These are phyloP conservation scores for Helobdella robusta DNA, from an alignment of 2,888 invertebrate genomes.

Conservation along the genomic window DNA sequence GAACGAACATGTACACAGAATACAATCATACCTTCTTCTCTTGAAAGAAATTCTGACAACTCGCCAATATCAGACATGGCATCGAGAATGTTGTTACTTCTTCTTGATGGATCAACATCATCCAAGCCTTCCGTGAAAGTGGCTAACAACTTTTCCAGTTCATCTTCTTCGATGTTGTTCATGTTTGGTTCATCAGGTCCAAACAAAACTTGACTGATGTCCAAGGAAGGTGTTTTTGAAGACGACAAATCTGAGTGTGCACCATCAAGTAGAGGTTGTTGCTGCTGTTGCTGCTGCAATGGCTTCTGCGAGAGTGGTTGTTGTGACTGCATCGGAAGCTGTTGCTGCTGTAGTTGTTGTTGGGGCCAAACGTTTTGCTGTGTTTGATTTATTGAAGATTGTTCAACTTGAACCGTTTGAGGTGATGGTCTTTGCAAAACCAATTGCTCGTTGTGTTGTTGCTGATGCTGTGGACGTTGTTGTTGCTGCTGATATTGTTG, in stretches of 20 bases:
- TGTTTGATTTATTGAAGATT: background rate
- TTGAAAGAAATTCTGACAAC: too few species aligned
- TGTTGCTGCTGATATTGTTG: background rate
- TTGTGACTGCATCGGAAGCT: background rate
- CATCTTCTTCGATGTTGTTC: slow-evolving; percentile 19
- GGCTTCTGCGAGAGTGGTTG: background rate
- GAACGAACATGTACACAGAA: too few species aligned
- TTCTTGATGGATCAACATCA: too few species aligned
- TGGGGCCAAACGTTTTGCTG: background rate
- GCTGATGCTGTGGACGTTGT: background rate
- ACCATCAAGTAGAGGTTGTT: too few species aligned
- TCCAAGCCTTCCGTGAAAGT: too few species aligned
- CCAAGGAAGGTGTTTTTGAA: background rate
- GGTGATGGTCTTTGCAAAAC: background rate
- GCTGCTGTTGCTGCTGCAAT: background rate
- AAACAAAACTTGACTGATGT: background rate
- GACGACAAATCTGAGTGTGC: too few species aligned
- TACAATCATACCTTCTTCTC: too few species aligned
- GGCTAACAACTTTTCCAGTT: slow-evolving; percentile 1
- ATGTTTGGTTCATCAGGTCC: slow-evolving; percentile 2
- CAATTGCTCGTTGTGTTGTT: background rate
- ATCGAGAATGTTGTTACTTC: too few species aligned
- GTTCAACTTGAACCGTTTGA: background rate
- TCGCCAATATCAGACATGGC: too few species aligned
- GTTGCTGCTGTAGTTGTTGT: background rate